Conservation (phyloP, 2,888 invertebrate species). For the Nasonovia ribisnigri region DNA sequence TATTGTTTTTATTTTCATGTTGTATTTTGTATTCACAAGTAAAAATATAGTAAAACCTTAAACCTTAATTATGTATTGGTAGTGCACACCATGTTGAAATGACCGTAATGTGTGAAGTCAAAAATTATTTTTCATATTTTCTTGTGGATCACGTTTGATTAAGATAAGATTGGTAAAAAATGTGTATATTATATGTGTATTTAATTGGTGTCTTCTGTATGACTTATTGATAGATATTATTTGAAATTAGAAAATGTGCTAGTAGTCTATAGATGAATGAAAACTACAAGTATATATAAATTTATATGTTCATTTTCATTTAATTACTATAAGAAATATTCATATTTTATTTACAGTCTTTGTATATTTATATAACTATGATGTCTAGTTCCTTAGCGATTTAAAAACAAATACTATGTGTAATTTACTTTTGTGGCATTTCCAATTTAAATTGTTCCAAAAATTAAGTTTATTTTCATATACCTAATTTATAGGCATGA, state of each 20-base stretch:
- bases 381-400: conserved; percentile 41
- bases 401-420: neutral
- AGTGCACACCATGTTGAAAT: neutral
- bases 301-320: neutral
- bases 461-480: conserved; percentile 18
- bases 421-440: conserved; percentile 2
- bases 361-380: neutral
- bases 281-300: neutral
- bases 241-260: conserved; percentile 34
- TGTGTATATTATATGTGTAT: neutral
- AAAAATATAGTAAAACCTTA: neutral
- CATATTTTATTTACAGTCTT: neutral
- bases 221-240: conserved; percentile 32
- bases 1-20: neutral
- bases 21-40: neutral
- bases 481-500: neutral
- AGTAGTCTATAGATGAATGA: conserved; percentile 2
- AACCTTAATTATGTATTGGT: neutral
- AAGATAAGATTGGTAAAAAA: neutral
- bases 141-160: neutral
- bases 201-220: neutral
- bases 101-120: neutral
- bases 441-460: conserved; percentile 28
- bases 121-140: neutral
- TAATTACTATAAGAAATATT: neutral